Percentiles rank a stretch among this genome's conserved stretches.
These are phyloP conservation scores for Catharus fuscescens DNA, from an alignment of 2,113 vertebrate genomes.

Conservation along the genomic window DNA sequence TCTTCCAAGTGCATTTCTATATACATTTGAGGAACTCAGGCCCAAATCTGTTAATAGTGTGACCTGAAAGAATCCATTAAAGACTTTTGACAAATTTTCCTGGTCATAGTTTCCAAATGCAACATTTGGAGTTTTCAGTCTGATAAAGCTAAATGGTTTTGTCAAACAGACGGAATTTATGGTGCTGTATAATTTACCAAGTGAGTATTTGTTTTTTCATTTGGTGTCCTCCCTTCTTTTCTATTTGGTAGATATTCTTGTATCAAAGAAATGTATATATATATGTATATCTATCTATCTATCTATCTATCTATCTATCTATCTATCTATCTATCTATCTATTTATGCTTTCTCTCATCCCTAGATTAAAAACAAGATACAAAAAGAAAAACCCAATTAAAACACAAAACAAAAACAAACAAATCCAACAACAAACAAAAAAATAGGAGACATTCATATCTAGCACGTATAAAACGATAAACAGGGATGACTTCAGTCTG, in stretches of 20 bases:
- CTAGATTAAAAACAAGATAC: neutral
- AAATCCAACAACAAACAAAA: neutral
- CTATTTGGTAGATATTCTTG: neutral
- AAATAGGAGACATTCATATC: neutral
- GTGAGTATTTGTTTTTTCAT: rapidly evolving
- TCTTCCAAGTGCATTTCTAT: neutral
- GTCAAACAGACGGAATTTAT: neutral
- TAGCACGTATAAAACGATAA: neutral
- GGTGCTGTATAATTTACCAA: neutral
- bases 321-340: too few species aligned
- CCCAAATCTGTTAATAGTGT: neutral
- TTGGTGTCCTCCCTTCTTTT: neutral
- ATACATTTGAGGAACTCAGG: neutral
- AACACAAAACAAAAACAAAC: neutral
- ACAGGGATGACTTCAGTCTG: neutral
- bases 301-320: too few species aligned
- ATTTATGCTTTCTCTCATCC: too few species aligned
- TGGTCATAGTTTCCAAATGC: neutral
- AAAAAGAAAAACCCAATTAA: neutral
- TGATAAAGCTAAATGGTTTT: neutral
- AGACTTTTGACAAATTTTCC: neutral
- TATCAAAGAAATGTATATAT: too few species aligned
- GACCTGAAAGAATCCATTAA: neutral
- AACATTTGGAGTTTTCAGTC: neutral
- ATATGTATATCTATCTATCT: too few species aligned